Evolutionary conservation across 2,113 vertebrate species (phyloP).

Genomic region (Isurus oxyrinchus): DNA sequence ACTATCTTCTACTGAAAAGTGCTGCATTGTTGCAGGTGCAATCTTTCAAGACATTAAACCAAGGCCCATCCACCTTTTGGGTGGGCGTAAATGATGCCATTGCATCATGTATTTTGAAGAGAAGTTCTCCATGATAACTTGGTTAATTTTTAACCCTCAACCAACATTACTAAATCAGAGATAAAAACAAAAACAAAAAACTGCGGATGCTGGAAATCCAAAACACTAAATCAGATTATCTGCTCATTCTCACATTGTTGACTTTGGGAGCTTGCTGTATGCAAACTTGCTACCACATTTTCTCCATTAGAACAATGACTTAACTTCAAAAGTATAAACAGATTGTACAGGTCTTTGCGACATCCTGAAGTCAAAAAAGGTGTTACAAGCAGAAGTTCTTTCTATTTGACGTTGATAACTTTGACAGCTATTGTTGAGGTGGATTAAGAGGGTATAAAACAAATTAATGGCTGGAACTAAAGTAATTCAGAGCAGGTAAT

Average conservation of each 20-base stretch:
- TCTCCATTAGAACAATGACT: not conserved
- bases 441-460: not conserved
- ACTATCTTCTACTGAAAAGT: not conserved
- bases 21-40: not conserved
- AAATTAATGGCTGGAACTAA: not conserved
- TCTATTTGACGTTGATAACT: not conserved
- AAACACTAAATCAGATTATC: not conserved
- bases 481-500: not conserved
- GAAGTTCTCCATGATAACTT: not conserved
- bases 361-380: not conserved
- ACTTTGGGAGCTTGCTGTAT: not conserved
- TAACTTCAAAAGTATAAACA: not conserved
- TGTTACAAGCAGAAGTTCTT: not conserved
- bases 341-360: too few species aligned
- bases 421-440: not conserved
- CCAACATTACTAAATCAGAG: not conserved
- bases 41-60: not conserved
- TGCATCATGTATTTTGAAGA: not conserved
- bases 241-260: too few species aligned
- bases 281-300: not conserved
- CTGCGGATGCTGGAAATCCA: too few species aligned
- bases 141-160: not conserved
- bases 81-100: not conserved
- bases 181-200: too few species aligned
- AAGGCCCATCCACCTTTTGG: not conserved